Evolutionary conservation across 2,888 invertebrate genomes (phyloP), one percentile per base, ranked within the genome.

Genomic region (Andrena camellia): DNA sequence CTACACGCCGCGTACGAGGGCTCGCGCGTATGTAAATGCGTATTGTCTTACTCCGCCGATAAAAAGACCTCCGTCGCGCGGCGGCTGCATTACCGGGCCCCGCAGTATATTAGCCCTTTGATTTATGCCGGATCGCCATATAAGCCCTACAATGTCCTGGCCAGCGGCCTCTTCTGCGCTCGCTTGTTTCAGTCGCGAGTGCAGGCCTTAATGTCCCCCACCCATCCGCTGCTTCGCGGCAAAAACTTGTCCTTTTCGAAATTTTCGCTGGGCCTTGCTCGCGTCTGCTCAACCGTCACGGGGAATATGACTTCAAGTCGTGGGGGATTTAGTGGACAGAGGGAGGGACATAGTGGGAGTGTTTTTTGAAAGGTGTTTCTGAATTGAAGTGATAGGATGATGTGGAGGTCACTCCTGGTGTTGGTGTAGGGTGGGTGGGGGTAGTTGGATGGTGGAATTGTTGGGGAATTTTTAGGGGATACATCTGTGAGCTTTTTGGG

Each of bases 101-200:
- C 86, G 90, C 89, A 90, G 91, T 92, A 92, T 93, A 93, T 93
- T 93, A 93, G 92, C 91, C 90, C 93, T 93, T 93, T 93, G 93
- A 93, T 93, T 93, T 93, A 93, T 93, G 89, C 91, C 90, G 91
- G 90, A 91, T 92, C 90, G 89, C 93, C 93, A 92, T 93, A 92
- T 93, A 93, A 91, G 92, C 90, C 88, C 90, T 90, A 91, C 92
- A 92, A 92, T 90, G 91, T 91, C 90, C 87, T 78, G 86, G 78
- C 86, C 68, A 52, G n/a, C 73, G 26, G 59, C 17, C 64, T 35
- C 66, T 57, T 59, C 64, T 66, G 60, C 78, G 42, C 62, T 73
- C 67, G 70, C 60, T 70, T 52, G 35, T 29, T 63, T 48, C 42
- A 23, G 29, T 63, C 72, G 52, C 64, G 31, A 42, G 67, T 13